Evolutionary conservation across 2,797 vertebrate genomes (phyloP), one percentile per base, ranked within the genome.

Genomic region (Lutjanus argentimaculatus): DNA sequence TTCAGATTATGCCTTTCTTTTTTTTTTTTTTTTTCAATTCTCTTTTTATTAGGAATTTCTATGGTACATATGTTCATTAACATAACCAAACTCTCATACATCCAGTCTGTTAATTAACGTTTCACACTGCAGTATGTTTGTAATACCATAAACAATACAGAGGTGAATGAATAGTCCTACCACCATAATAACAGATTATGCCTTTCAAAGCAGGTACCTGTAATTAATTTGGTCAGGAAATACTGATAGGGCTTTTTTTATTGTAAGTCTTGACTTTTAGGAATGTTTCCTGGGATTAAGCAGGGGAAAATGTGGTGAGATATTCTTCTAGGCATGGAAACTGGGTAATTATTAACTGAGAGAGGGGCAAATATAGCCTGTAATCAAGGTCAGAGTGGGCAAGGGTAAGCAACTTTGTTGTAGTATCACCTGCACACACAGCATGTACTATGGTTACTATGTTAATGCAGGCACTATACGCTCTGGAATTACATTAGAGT

Each of bases 301-400:
- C n/a, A 0, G 8, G 76, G 75, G 59, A 70, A 72, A 87, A 80
- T 30, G 19, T 30, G n/a, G 62, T 8, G 61, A 77, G 72, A 63
- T 49, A 79, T 76, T 79, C 67, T 61, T 51, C 83, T 80, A 45
- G 63, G 71, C 86, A 77, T 77, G 80, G 73, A 86, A 88, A 79
- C 66, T 51, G 48, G 81, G 16, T 92, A 94, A 94, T 93, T 30
- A 94, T 94, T 95, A 94, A 95, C 93, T 1, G 63, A 52, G 61
- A 74, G 67, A 62, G 80, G 87, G 86, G 89, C 84, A 91, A 91
- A 91, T 88, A 87, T 81, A 86, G 88, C 86, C 67, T 77, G 73
- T 84, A 88, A 87, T 93, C 89, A 91, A 88, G 92, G 92, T 89
- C 80, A 70, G 66, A 76, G 65, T 82, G 79, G 89, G 62, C 80